Percentiles rank a stretch among this genome's conserved stretches.
These are phyloP conservation scores for Ibycter americanus DNA, from an alignment of 2,797 vertebrate species.

Conservation along the genomic window DNA sequence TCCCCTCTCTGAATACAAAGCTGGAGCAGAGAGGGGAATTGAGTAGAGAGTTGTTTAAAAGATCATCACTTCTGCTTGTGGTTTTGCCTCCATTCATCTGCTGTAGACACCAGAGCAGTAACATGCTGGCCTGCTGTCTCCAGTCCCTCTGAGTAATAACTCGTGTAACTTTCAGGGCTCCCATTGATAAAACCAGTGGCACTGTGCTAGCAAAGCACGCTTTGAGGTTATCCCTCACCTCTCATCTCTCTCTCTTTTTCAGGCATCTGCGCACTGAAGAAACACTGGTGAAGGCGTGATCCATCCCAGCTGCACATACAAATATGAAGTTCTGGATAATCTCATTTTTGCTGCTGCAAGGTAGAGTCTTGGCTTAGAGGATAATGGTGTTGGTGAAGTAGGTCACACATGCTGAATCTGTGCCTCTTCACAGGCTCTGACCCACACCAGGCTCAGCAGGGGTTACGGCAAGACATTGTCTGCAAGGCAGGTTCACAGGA, in stretches of 20 bases:
- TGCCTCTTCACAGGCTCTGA: not conserved
- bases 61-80: not conserved
- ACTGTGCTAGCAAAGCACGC: not conserved
- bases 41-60: not conserved
- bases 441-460: not conserved
- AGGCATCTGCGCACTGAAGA: not conserved
- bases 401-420: not conserved
- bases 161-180: not conserved
- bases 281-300: not conserved
- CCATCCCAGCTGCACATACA: not conserved
- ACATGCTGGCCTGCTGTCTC: not conserved
- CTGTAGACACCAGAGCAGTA: not conserved
- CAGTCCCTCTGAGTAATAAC: not conserved
- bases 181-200: not conserved
- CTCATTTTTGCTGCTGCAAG: conserved; percentile 76
- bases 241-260: not conserved
- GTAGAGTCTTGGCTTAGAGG: conserved; percentile 61
- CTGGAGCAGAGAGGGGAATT: not conserved
- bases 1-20: not conserved
- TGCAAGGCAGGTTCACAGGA: not conserved
- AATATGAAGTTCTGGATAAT: conserved; percentile 78
- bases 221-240: not conserved
- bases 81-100: not conserved
- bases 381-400: not conserved
- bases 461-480: not conserved